phyloP scores from a whole-genome alignment of 1,140 invertebrate genomes.

The Cyrtorhinus lividipennis region DNA sequence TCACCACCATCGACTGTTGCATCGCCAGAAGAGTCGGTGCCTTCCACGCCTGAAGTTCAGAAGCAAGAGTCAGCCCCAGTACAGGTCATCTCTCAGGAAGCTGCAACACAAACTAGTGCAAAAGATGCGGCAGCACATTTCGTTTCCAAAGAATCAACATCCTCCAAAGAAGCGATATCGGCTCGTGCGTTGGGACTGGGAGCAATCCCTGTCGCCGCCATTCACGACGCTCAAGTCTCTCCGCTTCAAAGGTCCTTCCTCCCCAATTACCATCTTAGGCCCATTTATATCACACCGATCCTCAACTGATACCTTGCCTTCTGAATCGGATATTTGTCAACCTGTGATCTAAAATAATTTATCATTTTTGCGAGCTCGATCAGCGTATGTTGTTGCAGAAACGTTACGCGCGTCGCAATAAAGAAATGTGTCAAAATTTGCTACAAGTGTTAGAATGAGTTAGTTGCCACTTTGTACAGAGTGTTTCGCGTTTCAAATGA shows the following conservation, averaged over 20 bases:
- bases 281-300: constrained; percentile 15
- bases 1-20: no score
- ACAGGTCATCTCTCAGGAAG: no score
- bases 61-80: background rate
- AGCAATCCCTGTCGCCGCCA: constrained; percentile 20
- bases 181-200: background rate
- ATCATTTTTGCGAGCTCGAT: no score
- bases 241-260: constrained; percentile 13
- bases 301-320: background rate
- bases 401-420: no score
- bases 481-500: background rate
- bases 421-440: background rate
- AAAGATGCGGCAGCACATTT: no score
- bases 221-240: constrained; percentile 27
- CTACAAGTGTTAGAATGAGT: background rate
- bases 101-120: background rate
- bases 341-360: background rate
- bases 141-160: no score
- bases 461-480: background rate
- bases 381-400: no score
- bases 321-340: background rate
- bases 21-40: background rate
- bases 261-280: constrained; percentile 19
- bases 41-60: no score
- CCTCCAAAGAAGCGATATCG: no score